Percentiles rank a stretch among this genome's conserved stretches.
phyloP scores from a whole-genome alignment of 2,113 vertebrate genomes.

The Cinclus mexicanus region DNA sequence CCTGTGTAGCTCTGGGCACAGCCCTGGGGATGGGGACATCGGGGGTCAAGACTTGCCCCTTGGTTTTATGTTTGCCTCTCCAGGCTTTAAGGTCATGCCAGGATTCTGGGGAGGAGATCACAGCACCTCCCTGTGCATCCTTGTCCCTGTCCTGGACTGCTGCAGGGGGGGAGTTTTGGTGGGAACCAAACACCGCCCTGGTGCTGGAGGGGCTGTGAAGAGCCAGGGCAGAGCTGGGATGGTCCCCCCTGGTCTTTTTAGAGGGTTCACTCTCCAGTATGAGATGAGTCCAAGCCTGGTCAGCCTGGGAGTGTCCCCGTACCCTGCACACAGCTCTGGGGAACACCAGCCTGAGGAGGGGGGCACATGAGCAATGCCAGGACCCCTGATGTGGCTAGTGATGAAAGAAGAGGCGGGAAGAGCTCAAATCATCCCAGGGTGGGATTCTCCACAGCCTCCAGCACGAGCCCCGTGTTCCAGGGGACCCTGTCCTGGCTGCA shows the following conservation, averaged over 20 bases:
- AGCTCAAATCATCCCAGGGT: not conserved
- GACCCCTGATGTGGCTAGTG: not conserved
- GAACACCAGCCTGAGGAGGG: not conserved
- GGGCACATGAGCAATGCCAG: not conserved
- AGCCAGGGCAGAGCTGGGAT: not conserved
- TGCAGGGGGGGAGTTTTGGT: not conserved
- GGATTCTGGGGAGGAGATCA: not conserved
- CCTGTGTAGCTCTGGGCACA: not conserved
- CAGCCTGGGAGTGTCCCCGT: not conserved
- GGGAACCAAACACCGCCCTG: not conserved
- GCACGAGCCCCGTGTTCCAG: accelerated
- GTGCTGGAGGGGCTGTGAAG: not conserved
- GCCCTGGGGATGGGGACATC: accelerated
- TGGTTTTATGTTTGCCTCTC: not conserved
- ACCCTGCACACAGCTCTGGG: not conserved
- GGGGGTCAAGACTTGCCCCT: not conserved
- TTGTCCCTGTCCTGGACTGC: not conserved
- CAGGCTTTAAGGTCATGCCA: not conserved
- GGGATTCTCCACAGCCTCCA: accelerated
- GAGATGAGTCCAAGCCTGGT: not conserved
- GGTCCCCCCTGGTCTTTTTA: not conserved
- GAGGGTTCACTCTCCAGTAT: accelerated
- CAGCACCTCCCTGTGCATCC: not conserved
- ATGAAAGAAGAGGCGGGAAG: not conserved
- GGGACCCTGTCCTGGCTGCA: not conserved